Base-by-base conservation (phyloP, 2,113 vertebrate species). In the Ptyas mucosa region DNA sequence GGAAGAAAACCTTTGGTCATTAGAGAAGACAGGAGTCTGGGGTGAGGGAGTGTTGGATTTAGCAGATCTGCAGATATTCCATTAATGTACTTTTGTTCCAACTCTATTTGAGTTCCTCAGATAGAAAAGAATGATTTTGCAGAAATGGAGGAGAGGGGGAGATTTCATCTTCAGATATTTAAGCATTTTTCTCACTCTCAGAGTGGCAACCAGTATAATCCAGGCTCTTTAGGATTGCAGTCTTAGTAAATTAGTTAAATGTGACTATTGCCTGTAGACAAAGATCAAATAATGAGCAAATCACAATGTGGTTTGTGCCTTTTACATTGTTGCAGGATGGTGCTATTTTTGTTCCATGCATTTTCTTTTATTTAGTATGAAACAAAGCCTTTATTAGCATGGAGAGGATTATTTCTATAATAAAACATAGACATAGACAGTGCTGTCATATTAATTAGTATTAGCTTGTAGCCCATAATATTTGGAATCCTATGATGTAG, bases 211-310 rank as follows among this genome's bases (percentile, higher is more conserved):
- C 29, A 64, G 12, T 64, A 64, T 11, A 64, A 64, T n/a, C 61
- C 29, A 64, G 61, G 61, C 11, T 64, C 10, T 11, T n/a, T 64
- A n/a, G 26, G 26, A 64, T 64, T 64, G 61, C 29, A 95, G 86
- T 91, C 4, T 39, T 0, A 93, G 49, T 95, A 53, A 34, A 95
- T 96, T 93, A 95, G 9, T 58, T 58, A 58, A 58, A 26, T 91
- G 43, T 64, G 93, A 12, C 88, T 93, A 26, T n/a, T 55, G 24
- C 23, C 12, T 69, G 5, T 86, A 90, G 20, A 64, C 46, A 51
- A 61, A 85, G 14, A 23, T 92, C 6, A 8, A 7, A 53, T 6
- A 55, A 21, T 55, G 54, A 55, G 18, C 54, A 55, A 55, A 55
- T 21, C 54, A 55, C 54, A 55, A 21, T 55, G 24, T 92, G 94